Evolutionary conservation across 1,140 invertebrate genomes (phyloP).

Genomic region (Cyclina sinensis): DNA sequence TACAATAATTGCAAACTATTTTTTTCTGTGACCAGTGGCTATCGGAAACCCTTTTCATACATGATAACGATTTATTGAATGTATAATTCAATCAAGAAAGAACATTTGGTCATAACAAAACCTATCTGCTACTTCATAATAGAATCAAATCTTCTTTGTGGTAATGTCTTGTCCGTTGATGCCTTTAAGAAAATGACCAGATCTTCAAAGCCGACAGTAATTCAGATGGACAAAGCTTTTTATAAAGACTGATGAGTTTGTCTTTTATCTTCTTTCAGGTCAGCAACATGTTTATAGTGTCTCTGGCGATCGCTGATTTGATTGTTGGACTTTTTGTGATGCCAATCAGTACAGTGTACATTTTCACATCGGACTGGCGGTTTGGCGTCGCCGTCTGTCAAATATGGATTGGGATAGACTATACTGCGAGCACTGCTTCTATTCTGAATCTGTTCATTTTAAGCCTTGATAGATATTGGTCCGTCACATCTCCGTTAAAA

Average conservation of each 20-base stretch:
- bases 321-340: constrained; percentile 90
- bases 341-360: constrained; percentile 90
- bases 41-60: no score
- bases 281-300: constrained; percentile 91
- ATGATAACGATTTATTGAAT: background rate
- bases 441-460: constrained; percentile 90
- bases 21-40: no score
- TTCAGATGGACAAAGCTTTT: background rate
- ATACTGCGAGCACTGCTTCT: constrained; percentile 90
- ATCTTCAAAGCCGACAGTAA: background rate
- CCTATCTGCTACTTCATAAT: background rate
- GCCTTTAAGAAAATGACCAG: background rate
- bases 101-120: background rate
- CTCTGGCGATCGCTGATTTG: constrained; percentile 90
- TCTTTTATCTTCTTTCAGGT: constrained; percentile 85
- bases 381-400: constrained; percentile 88
- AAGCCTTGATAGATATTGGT: constrained; percentile 86
- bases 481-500: constrained; percentile 89
- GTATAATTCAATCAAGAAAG: background rate
- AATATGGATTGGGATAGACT: constrained; percentile 88
- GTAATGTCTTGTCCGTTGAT: background rate
- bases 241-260: background rate
- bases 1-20: no score
- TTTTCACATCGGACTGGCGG: constrained; percentile 89
- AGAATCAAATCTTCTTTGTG: background rate